Evolutionary conservation across 2,113 vertebrate species (phyloP).

Genomic region (Salminus brasiliensis): DNA sequence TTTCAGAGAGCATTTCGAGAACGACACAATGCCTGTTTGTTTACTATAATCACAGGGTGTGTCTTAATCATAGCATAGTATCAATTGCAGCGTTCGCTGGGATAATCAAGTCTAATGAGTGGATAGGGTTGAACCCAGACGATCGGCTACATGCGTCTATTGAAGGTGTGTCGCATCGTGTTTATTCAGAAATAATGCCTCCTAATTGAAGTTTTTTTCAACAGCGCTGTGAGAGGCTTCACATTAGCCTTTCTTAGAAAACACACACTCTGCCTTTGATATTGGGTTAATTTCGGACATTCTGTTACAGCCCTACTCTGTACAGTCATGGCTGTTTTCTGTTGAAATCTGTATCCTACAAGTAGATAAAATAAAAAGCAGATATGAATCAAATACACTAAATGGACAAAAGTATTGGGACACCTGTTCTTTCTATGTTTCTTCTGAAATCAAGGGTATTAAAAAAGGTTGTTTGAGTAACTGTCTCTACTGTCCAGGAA

Average conservation of each 20-base stretch:
- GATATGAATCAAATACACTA: too few relatives aligned
- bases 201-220: neutral
- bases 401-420: too few relatives aligned
- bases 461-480: too few relatives aligned
- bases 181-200: neutral
- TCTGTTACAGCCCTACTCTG: too few relatives aligned
- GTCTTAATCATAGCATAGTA: neutral
- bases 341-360: too few relatives aligned
- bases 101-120: neutral
- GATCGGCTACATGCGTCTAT: neutral
- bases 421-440: too few relatives aligned
- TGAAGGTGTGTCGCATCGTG: neutral
- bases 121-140: neutral
- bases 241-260: neutral
- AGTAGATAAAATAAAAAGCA: too few relatives aligned
- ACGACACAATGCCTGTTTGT: neutral
- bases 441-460: too few relatives aligned
- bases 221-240: neutral
- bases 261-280: neutral
- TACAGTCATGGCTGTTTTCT: too few relatives aligned
- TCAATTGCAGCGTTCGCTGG: neutral
- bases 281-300: neutral
- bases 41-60: neutral
- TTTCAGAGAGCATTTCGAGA: neutral
- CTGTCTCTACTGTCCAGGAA: too few relatives aligned